Evolutionary conservation across 2,113 vertebrate genomes (phyloP), one percentile per base, ranked within the genome.

Genomic region (Embiotoca jacksoni): DNA sequence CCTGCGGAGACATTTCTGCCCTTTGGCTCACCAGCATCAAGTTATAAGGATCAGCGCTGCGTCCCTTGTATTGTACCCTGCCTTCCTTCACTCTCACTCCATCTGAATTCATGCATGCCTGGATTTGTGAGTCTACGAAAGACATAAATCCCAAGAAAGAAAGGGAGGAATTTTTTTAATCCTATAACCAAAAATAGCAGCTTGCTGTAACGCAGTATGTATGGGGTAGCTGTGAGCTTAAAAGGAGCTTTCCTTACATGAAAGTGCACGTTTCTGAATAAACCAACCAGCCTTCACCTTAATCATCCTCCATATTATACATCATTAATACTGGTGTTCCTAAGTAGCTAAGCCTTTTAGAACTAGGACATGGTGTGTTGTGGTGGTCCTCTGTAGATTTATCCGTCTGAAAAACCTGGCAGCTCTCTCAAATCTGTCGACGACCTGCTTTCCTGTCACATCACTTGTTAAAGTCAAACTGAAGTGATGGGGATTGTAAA

Each of bases 321-420:
- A 90, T 84, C 86, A 88, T 91, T 89, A 93, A 90, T 89, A 81
- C 83, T 74, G 81, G 80, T 82, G 86, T 88, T 86, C 67, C 82
- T 83, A 75, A 88, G 84, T 63, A 84, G 75, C 85, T 88, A 80
- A 90, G 70, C 87, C 81, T 81, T 85, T 86, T 71, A 73, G 80
- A 90, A 90, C 47, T 72, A 49, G 83, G 83, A 78, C 84, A 78
- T 61, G 75, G 37, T 4, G 50, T 53, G 52, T 74, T 72, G 30
- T 55, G 71, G 81, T 84, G 82, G 78, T 81, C 73, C 78, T 88
- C 81, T 66, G 58, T 54, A 78, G 79, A 60, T 69, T 85, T 81
- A 84, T 87, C 70, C 72, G 14, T 64, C 56, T 49, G 69, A 62
- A 85, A 85, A 80, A 71, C 75, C 83, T 72, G 62, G 63, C 86